phyloP scores from a whole-genome alignment of 2,888 invertebrate species.

The Cyrtodaria siliqua region DNA sequence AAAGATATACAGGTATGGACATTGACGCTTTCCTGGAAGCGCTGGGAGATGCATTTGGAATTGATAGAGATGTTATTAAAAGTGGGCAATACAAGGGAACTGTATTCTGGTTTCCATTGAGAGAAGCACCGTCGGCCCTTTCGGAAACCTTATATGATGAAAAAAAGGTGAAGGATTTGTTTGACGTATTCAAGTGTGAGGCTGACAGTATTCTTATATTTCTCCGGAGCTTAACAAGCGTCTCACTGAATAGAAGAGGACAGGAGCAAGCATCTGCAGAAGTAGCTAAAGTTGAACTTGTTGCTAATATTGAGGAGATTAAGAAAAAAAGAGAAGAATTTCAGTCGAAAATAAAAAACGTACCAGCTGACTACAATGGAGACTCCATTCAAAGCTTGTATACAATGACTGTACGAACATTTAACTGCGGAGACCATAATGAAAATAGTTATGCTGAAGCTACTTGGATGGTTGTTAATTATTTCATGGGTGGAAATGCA shows the following conservation, averaged over 20 bases:
- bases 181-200: slow-evolving; percentile 74
- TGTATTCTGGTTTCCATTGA: slow-evolving; percentile 81
- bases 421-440: background rate
- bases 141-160: slow-evolving; percentile 72
- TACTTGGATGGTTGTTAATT: slow-evolving; percentile 8
- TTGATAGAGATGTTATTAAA: slow-evolving; percentile 16
- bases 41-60: slow-evolving; percentile 69
- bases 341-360: background rate
- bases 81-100: slow-evolving; percentile 74
- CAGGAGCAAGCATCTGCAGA: background rate
- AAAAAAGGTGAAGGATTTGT: slow-evolving; percentile 69
- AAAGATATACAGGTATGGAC: slow-evolving; percentile 15
- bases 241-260: background rate
- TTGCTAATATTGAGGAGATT: background rate
- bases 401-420: background rate
- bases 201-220: slow-evolving; percentile 78
- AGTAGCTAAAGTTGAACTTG: background rate
- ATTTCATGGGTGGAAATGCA: slow-evolving; percentile 8
- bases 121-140: slow-evolving; percentile 68
- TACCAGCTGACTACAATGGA: background rate
- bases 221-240: slow-evolving; percentile 63
- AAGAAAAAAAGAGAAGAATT: slow-evolving; percentile 16
- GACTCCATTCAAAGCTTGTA: background rate
- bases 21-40: slow-evolving; percentile 44
- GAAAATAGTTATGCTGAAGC: background rate